Evolutionary conservation across 2,888 invertebrate species (phyloP).

Genomic region (Drosophila monieri): DNA sequence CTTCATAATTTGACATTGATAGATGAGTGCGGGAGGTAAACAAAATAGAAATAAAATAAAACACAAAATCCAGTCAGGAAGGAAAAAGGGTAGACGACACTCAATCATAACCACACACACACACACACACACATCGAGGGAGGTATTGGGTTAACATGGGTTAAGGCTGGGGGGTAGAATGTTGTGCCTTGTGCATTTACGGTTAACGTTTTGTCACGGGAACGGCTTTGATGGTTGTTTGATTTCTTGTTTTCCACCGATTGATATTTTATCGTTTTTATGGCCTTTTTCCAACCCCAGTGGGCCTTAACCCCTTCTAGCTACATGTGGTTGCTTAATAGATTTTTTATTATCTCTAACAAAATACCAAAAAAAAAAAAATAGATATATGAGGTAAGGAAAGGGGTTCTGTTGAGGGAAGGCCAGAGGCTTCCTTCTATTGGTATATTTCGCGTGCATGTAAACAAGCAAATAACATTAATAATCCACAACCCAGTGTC

Average conservation of each 20-base stretch:
- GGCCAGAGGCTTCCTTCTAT: conserved; percentile 36
- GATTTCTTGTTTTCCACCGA: conserved; percentile 79
- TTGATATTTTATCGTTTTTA: conserved; percentile 77
- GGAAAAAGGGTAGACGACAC: conserved; percentile 46
- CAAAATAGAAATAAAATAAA: conserved; percentile 58
- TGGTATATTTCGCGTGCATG: conserved; percentile 63
- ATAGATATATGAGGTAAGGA: neutral
- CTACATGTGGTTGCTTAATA: conserved; percentile 77
- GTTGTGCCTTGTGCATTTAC: conserved; percentile 22
- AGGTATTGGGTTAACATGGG: conserved; percentile 8
- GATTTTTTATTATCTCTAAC: conserved; percentile 75
- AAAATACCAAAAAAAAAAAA: neutral
- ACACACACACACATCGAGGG: conserved; percentile 24
- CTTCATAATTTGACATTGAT: conserved; percentile 84
- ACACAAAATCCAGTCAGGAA: conserved; percentile 45
- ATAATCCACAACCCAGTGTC: conserved; percentile 42
- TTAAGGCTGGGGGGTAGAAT: conserved; percentile 2
- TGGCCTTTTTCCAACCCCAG: conserved; percentile 12
- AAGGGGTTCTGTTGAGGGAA: conserved; percentile 13
- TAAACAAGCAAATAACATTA: conserved; percentile 74
- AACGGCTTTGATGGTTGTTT: conserved; percentile 80
- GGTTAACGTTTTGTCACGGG: conserved; percentile 27
- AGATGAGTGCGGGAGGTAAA: conserved; percentile 80
- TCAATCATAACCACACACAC: conserved; percentile 63
- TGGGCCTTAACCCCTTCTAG: conserved; percentile 8